These are phyloP conservation scores for Mesorhabditis sp. DNA, from an alignment of 2,888 invertebrate genomes.

Conservation along the genomic window DNA sequence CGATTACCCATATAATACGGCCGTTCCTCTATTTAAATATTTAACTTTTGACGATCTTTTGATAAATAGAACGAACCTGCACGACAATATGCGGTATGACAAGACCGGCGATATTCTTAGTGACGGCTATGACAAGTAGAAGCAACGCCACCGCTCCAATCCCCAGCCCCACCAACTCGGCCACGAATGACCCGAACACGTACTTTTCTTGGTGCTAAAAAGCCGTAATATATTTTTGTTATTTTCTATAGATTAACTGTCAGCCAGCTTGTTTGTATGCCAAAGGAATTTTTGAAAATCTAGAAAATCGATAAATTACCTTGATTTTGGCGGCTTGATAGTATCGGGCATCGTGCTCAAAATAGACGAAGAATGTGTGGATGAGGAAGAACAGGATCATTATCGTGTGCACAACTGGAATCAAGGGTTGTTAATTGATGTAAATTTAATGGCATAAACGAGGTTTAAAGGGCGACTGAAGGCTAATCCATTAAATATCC, in stretches of 20 bases:
- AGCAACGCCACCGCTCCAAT: constrained; percentile 41
- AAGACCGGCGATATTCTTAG: constrained; percentile 45
- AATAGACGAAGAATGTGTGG: constrained; percentile 51
- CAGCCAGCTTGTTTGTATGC: no score
- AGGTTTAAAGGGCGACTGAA: no score
- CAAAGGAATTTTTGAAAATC: no score
- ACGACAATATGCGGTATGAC: constrained; percentile 54
- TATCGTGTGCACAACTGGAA: constrained; percentile 37
- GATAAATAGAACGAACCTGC: constrained; percentile 36
- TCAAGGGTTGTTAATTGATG: no score
- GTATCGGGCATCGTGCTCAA: constrained; percentile 46
- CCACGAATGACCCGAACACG: constrained; percentile 38
- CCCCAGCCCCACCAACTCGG: constrained; percentile 37
- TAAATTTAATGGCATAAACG: not conserved
- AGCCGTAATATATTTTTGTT: not conserved
- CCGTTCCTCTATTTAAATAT: no score
- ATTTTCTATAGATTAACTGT: not conserved
- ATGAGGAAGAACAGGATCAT: constrained; percentile 52
- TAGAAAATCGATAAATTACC: not conserved
- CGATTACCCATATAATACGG: no score
- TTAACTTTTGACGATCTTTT: no score
- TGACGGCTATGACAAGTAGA: constrained; percentile 44
- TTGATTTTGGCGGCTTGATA: constrained; percentile 8
- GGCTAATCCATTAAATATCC: no score
- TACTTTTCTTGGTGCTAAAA: constrained; percentile 27